A percentile compares a stretch with the other conserved stretches of the same genome.
phyloP scores from a whole-genome alignment of 2,888 invertebrate species.

The Tiphia femorata region DNA sequence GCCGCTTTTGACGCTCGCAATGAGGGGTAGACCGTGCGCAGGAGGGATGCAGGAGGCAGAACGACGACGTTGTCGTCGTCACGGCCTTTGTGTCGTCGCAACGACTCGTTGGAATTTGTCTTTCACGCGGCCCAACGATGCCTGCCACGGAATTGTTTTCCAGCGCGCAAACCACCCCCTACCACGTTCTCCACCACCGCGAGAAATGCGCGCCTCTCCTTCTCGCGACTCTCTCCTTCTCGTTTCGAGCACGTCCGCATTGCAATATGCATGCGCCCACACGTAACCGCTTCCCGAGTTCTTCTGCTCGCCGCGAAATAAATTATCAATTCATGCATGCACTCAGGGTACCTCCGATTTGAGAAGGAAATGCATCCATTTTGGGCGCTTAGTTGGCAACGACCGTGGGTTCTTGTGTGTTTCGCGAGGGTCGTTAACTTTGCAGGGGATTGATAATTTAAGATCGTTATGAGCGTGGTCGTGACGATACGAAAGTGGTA shows the following conservation, averaged over 20 bases:
- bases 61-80: background rate
- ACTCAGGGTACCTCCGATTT: too few relatives aligned
- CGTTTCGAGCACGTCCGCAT: constrained; percentile 7
- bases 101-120: constrained; percentile 41
- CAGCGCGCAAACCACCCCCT: background rate
- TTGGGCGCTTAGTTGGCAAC: too few relatives aligned
- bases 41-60: background rate
- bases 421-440: too few relatives aligned
- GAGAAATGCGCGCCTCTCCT: constrained; percentile 3
- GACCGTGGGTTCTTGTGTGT: too few relatives aligned
- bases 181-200: background rate
- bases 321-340: background rate
- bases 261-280: background rate
- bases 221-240: background rate
- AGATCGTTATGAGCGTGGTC: too few relatives aligned
- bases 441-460: too few relatives aligned
- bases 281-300: background rate
- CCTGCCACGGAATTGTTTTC: constrained; percentile 32
- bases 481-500: too few relatives aligned
- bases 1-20: constrained; percentile 41
- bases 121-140: constrained; percentile 17
- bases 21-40: constrained; percentile 16
- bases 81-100: constrained; percentile 37
- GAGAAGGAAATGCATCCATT: too few relatives aligned
- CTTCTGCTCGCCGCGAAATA: background rate